Evolutionary conservation across 1,140 invertebrate genomes (phyloP), one percentile per base, ranked within the genome.

Genomic region (Zaprionus gabonicus): DNA sequence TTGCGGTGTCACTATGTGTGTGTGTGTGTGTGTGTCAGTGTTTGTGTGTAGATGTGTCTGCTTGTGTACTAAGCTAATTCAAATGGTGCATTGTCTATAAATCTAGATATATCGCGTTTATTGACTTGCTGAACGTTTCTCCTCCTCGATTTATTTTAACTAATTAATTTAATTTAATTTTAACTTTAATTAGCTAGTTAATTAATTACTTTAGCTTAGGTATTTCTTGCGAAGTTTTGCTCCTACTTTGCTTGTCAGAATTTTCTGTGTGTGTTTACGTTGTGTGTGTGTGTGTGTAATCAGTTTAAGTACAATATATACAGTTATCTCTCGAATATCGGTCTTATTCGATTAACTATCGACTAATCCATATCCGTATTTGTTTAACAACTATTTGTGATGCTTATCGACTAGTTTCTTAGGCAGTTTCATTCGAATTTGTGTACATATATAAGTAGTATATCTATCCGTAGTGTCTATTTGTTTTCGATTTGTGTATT

Each of bases 381-480:
- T 56, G 15, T 70, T 85, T 58, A 69, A 65, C 67, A 78, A 84
- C 78, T 85, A 80, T 88, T 76, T 90, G 60, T 91, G 78, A 80
- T 70, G 72, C 81, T 90, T 88, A 88, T 23, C 46, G 4, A 27
- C 85, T 88, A 88, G 64, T 66, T 90, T 90, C 73, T 76, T 90
- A 90, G 85, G 85, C 85, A 90, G 85, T 90, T 90, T 90, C 85
- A 86, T 91, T 90, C 65, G 85, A 91, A 84, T 82, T 91, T 83
- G 78, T 91, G 80, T 76, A 55, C 55, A 66, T 66, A 66, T 56
- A 36, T 78, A 57, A 71, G 44, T 79, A 76, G 67, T 27, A 51
- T 69, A 56, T 69, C 60, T 82, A 83, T 79, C 31, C 31, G 44
- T 79, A 76, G 67, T 27, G 55, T 69, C 60, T 82, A 83, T 79